A percentile compares a stretch with the other conserved stretches of the same genome.
phyloP scores from a whole-genome alignment of 2,113 vertebrate species.

The Bothrops jararaca region DNA sequence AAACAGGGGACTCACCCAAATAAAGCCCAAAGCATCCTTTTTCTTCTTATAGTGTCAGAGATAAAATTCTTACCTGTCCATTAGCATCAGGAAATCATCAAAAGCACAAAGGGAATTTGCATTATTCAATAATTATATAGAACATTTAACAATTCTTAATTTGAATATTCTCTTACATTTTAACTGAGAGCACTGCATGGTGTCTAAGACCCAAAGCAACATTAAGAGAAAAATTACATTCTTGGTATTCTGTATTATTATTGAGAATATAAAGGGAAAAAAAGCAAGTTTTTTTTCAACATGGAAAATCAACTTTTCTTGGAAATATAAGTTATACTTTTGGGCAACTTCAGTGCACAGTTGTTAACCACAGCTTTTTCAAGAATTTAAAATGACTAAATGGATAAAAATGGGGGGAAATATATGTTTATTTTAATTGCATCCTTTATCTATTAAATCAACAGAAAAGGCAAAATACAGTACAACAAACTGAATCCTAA shows the following conservation, averaged over 20 bases:
- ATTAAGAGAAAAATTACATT: conserved; percentile 29
- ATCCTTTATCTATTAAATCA: background rate
- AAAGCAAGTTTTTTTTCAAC: background rate
- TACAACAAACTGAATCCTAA: background rate
- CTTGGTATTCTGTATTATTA: background rate
- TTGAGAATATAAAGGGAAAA: background rate
- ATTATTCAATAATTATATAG: background rate
- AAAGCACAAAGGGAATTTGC: background rate
- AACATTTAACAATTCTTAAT: conserved; percentile 47
- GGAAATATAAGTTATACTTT: background rate
- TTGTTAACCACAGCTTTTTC: background rate
- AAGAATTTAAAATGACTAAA: background rate
- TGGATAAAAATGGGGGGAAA: conserved; percentile 17
- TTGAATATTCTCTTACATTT: rapidly evolving
- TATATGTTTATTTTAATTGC: background rate
- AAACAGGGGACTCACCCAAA: too few relatives aligned
- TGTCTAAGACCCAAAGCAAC: background rate
- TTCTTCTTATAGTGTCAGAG: background rate
- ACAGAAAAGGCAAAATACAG: background rate
- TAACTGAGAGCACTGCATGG: background rate
- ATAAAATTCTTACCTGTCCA: background rate
- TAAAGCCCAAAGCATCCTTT: background rate
- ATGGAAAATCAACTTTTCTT: background rate
- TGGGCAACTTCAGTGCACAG: background rate
- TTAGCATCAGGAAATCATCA: background rate